These are phyloP conservation scores for Caerostris darwini DNA, from an alignment of 1,140 invertebrate genomes.

Conservation along the genomic window DNA sequence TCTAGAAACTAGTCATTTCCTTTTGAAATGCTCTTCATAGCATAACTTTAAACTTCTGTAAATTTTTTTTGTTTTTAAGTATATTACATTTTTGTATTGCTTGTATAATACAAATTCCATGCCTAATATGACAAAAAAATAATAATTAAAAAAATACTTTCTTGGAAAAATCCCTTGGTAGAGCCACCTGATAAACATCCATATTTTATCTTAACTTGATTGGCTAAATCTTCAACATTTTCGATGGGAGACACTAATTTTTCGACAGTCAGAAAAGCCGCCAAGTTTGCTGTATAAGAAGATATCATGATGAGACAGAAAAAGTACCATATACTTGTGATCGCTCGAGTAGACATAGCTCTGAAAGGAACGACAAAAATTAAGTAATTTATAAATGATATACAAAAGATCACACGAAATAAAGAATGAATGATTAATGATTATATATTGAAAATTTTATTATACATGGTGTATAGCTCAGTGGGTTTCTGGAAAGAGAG, in stretches of 20 bases:
- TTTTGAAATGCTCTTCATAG: too few relatives aligned
- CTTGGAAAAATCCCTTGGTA: slow-evolving; percentile 82
- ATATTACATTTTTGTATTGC: too few relatives aligned
- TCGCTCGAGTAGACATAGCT: slow-evolving; percentile 82
- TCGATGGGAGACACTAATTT: slow-evolving; percentile 92
- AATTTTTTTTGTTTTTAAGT: too few relatives aligned
- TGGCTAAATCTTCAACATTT: slow-evolving; percentile 93
- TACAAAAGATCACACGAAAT: too few relatives aligned
- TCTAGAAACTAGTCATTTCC: too few relatives aligned
- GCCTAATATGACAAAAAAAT: not conserved
- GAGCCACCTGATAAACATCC: slow-evolving; percentile 95
- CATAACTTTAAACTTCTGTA: too few relatives aligned
- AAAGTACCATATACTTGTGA: slow-evolving; percentile 84
- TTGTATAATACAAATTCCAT: too few relatives aligned
- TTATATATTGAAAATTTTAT: too few relatives aligned
- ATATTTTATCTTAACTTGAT: slow-evolving; percentile 96
- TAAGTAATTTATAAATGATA: not conserved
- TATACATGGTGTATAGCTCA: too few relatives aligned
- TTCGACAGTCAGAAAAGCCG: slow-evolving; percentile 95
- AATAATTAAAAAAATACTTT: not conserved
- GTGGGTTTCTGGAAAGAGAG: too few relatives aligned
- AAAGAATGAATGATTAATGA: too few relatives aligned
- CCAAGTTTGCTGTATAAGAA: slow-evolving; percentile 91
- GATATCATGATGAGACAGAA: slow-evolving; percentile 86
- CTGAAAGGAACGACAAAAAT: slow-evolving; percentile 68